Evolutionary conservation across 2,113 vertebrate species (phyloP), one percentile per base, ranked within the genome.

Genomic region (Phyllopteryx taeniolatus): DNA sequence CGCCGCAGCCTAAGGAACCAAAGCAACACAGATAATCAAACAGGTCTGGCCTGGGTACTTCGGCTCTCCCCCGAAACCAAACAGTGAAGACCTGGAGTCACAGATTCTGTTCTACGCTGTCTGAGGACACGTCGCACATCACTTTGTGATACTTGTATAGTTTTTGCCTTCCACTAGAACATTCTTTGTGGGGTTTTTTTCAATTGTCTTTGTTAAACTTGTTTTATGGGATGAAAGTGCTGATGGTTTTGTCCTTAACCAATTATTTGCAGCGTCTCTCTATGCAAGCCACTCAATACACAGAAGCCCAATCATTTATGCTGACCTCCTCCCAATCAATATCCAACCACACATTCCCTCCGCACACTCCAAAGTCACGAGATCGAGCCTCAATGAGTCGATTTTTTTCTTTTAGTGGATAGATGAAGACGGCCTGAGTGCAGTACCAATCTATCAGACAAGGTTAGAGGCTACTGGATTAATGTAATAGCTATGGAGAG

Each of bases 1-100:
- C 89, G 93, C 1, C 92, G 93, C 59, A 94, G 93, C 78, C 77
- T 93, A 70, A 91, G 93, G 80, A 92, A 92, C 85, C 81, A 79
- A 46, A 71, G 63, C 60, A 71, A 31, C 4, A 0, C 56, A 0
- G 83, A 83, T 9, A 11, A 47, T 0, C 83, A 57, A 66, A 20
- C 43, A 0, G 93, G 93, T 14, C 83, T 93, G 4, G 88, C 86
- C 61, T 94, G 93, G 93, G 63, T 92, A 71, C 85, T 90, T 9
- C 74, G 49, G 22, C 82, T 78, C 19, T 90, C 93, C 46, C 89
- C 92, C 0, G 83, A 90, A 13, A 61, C 22, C 5, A 67, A 11
- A 70, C 39, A 73, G 76, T 79, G 78, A 88, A 33, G 53, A 87
- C 80, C 19, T 62, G 83, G 5, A 68, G 81, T 15, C 79, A 80